Percentiles rank a stretch among this genome's conserved stretches.
Evolutionary conservation across 92 coral and sea anemone species (phyloP).

Genomic region (Porites divaricata): DNA sequence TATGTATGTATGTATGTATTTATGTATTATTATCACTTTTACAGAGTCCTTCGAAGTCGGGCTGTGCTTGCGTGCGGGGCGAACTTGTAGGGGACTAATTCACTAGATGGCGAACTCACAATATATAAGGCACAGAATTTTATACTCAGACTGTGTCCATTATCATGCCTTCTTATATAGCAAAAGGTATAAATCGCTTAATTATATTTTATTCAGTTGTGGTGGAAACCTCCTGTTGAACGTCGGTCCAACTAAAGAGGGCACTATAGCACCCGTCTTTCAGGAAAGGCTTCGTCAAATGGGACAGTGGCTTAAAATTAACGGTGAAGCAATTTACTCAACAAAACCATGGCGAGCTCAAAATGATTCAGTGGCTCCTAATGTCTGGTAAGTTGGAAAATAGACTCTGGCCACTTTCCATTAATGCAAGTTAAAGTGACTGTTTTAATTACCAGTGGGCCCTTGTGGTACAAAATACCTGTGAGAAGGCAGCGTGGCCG

Average conservation of each 20-base stretch:
- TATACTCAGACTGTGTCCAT: not conserved
- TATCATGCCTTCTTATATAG: not conserved
- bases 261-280: slow-evolving; percentile 83
- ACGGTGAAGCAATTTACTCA: slow-evolving; percentile 87
- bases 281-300: slow-evolving; percentile 86
- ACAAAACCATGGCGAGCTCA: slow-evolving; percentile 85
- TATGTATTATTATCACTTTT: no score
- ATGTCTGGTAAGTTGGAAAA: slow-evolving; percentile 69
- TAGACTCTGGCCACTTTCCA: not conserved
- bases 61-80: no score
- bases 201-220: slow-evolving; percentile 65
- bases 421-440: not conserved
- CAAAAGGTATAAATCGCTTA: not conserved
- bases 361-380: slow-evolving; percentile 74
- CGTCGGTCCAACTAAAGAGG: slow-evolving; percentile 86
- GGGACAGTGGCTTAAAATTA: slow-evolving; percentile 87
- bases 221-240: slow-evolving; percentile 90
- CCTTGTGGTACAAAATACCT: no score
- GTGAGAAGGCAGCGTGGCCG: no score
- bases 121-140: no score
- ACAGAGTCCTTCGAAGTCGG: no score
- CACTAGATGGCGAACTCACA: no score
- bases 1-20: no score
- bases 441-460: no score
- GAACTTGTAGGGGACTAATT: no score